These are phyloP conservation scores for Chaitophorus viminalis DNA, from an alignment of 2,888 invertebrate genomes.

Conservation along the genomic window DNA sequence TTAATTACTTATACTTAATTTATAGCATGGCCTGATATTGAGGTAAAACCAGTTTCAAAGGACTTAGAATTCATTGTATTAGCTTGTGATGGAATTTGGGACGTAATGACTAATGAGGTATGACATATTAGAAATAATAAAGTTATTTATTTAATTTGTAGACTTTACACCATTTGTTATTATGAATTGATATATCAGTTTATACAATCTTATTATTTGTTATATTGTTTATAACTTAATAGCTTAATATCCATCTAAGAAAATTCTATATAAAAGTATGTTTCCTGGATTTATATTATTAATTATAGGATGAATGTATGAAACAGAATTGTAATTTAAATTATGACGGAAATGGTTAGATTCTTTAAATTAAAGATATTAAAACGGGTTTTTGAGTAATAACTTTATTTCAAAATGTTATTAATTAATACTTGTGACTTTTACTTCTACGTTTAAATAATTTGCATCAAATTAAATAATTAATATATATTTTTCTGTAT, in stretches of 20 bases:
- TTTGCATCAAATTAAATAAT: no score
- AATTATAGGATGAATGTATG: background rate
- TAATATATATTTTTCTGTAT: conserved; percentile 53
- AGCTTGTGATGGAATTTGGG: conserved; percentile 99
- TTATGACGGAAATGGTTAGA: background rate
- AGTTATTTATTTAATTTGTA: background rate
- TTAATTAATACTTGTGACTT: background rate
- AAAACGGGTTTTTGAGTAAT: background rate
- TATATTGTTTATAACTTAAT: no score
- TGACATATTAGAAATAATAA: background rate
- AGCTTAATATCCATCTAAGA: no score
- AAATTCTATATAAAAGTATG: background rate
- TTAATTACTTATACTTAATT: conserved; percentile 64
- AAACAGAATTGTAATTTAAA: no score
- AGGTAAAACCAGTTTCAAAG: conserved; percentile 80
- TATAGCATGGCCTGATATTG: conserved; percentile 92
- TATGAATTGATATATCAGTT: background rate
- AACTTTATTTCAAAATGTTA: background rate
- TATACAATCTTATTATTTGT: background rate
- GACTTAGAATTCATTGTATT: conserved; percentile 96
- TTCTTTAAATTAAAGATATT: background rate
- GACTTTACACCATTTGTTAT: background rate
- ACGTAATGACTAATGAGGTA: conserved; percentile 91
- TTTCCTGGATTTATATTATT: background rate
- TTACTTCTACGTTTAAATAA: background rate